phyloP scores from a whole-genome alignment of 2,113 vertebrate species.

The Scolopax mira region DNA sequence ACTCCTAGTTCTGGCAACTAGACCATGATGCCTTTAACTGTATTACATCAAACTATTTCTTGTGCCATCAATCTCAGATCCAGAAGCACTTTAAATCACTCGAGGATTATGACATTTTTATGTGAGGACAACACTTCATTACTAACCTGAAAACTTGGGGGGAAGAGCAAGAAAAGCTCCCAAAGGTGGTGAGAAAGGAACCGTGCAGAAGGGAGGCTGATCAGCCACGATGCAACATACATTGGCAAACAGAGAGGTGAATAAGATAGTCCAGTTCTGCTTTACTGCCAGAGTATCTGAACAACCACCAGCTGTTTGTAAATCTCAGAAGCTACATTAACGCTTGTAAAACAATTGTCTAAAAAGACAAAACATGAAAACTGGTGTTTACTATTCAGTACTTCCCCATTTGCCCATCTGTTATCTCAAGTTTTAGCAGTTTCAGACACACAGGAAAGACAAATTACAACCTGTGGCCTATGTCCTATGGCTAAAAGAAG shows the following conservation, averaged over 20 bases:
- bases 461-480: not conserved
- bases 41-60: conserved; percentile 14
- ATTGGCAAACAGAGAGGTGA: not conserved
- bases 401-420: not conserved
- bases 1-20: not conserved
- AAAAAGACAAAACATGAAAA: not conserved
- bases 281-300: not conserved
- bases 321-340: not conserved
- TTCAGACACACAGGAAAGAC: not conserved
- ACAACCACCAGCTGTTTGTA: not conserved
- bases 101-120: conserved; percentile 10
- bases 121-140: conserved; percentile 18
- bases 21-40: conserved; percentile 1
- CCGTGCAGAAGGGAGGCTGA: not conserved
- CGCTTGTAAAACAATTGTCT: not conserved
- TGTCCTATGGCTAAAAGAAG: not conserved
- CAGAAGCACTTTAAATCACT: conserved; percentile 17
- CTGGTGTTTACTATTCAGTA: not conserved
- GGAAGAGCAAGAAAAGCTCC: not conserved
- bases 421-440: not conserved
- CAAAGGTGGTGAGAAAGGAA: not conserved
- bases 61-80: not conserved
- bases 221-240: not conserved
- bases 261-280: not conserved
- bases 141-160: not conserved